A percentile compares a stretch with the other conserved stretches of the same genome.
phyloP scores from a whole-genome alignment of 2,888 invertebrate species.

The Camptogramma bilineatum region DNA sequence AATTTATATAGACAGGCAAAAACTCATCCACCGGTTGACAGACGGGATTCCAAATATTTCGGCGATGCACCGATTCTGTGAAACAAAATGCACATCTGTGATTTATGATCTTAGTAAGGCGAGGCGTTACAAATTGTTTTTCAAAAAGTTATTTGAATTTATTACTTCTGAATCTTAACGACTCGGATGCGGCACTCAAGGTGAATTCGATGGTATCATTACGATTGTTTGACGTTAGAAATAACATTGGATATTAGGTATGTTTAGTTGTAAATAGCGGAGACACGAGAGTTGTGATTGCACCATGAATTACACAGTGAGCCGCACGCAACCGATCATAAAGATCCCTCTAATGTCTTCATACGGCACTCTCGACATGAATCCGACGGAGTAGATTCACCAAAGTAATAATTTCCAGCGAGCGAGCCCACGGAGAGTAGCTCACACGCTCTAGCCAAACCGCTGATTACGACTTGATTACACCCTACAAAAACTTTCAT shows the following conservation, averaged over 20 bases:
- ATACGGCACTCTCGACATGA: slow-evolving; percentile 70
- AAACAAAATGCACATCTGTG: slow-evolving; percentile 75
- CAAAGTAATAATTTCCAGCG: slow-evolving; percentile 76
- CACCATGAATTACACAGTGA: slow-evolving; percentile 69
- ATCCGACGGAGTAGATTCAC: slow-evolving; percentile 65
- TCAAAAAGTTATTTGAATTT: slow-evolving; percentile 64
- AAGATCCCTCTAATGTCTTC: slow-evolving; percentile 80
- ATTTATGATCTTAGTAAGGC: slow-evolving; percentile 73
- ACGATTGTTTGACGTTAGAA: slow-evolving; percentile 49
- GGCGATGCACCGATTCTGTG: slow-evolving; percentile 75
- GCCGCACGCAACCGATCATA: slow-evolving; percentile 77
- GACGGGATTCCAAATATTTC: slow-evolving; percentile 80
- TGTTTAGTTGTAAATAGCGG: slow-evolving; percentile 69
- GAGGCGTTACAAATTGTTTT: slow-evolving; percentile 79
- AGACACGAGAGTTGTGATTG: slow-evolving; percentile 70
- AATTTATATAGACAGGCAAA: too few species aligned
- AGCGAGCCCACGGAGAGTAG: slow-evolving; percentile 63
- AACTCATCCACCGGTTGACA: slow-evolving; percentile 73
- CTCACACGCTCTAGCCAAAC: slow-evolving; percentile 80
- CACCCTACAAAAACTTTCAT: slow-evolving; percentile 81
- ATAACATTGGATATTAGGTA: slow-evolving; percentile 58
- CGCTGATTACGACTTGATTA: slow-evolving; percentile 82
- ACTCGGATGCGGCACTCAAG: slow-evolving; percentile 48
- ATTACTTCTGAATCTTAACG: slow-evolving; percentile 56
- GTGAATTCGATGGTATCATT: slow-evolving; percentile 40